These are phyloP conservation scores for Ondatra zibethicus DNA, from an alignment of 2,113 vertebrate genomes.

Conservation along the genomic window DNA sequence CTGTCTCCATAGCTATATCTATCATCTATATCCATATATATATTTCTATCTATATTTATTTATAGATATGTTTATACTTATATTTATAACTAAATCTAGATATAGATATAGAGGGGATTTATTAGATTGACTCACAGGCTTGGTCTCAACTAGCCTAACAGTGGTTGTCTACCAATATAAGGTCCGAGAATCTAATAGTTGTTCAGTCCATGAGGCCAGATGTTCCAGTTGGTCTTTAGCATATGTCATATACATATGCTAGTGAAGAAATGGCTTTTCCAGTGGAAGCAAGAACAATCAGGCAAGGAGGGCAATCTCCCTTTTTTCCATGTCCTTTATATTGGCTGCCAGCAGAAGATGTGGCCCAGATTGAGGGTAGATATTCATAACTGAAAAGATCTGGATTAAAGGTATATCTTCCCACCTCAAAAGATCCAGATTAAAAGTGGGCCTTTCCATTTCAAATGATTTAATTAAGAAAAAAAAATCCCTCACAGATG, in stretches of 20 bases:
- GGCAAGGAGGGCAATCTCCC: background rate
- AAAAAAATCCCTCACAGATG: background rate
- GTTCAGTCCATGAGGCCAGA: background rate
- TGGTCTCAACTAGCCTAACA: background rate
- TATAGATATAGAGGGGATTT: too few relatives aligned
- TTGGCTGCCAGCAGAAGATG: background rate
- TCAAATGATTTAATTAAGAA: background rate
- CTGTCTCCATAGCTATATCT: background rate
- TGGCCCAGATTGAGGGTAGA: background rate
- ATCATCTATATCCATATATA: background rate
- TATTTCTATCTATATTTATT: too few relatives aligned
- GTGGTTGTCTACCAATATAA: background rate
- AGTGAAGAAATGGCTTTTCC: background rate
- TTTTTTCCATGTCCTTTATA: background rate
- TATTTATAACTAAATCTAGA: too few relatives aligned
- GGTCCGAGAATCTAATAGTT: background rate
- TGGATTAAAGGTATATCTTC: background rate
- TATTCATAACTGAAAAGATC: background rate
- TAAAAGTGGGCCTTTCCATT: background rate
- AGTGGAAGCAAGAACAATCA: background rate
- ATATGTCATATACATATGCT: too few relatives aligned
- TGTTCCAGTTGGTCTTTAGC: background rate
- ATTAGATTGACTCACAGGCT: too few relatives aligned
- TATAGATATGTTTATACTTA: background rate
- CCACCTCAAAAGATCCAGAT: background rate